phyloP scores from a whole-genome alignment of 2,797 vertebrate species.

The Aselliscus stoliczkanus region DNA sequence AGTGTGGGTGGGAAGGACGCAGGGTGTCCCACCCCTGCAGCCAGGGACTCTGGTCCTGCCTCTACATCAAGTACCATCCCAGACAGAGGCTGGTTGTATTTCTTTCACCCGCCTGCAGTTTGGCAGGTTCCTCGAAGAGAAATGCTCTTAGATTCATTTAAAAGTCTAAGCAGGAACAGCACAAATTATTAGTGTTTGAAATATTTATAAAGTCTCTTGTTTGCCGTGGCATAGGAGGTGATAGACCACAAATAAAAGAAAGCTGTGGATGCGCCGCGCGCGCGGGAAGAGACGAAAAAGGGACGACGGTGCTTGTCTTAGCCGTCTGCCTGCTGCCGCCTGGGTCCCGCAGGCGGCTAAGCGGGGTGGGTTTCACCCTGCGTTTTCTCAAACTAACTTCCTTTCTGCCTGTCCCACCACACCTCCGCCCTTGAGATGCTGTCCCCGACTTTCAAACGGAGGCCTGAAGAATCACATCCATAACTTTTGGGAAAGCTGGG shows the following conservation, averaged over 20 bases:
- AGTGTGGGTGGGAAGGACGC: fast-evolving
- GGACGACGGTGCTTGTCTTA: neutral
- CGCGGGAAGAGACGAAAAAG: neutral
- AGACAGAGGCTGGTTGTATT: neutral
- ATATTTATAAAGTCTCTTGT: slow-evolving; percentile 73
- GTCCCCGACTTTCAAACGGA: fast-evolving
- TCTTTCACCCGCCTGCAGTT: neutral
- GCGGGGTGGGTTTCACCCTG: neutral
- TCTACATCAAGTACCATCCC: neutral
- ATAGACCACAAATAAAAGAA: slow-evolving; percentile 61
- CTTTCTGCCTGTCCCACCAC: fast-evolving
- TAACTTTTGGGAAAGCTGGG: fast-evolving
- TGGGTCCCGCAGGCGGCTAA: no score
- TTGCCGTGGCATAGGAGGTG: slow-evolving; percentile 40
- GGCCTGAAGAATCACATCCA: neutral
- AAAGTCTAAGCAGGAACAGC: slow-evolving; percentile 69
- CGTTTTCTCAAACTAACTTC: fast-evolving
- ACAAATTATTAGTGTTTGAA: slow-evolving; percentile 70
- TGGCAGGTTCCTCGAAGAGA: slow-evolving; percentile 51
- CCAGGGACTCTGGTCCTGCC: neutral
- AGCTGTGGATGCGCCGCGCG: fast-evolving
- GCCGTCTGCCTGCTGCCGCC: fast-evolving
- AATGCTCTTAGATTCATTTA: slow-evolving; percentile 67
- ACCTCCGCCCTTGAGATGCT: fast-evolving
- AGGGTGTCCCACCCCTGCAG: fast-evolving